A percentile compares a stretch with the other conserved stretches of the same genome.
phyloP scores from a whole-genome alignment of 35 echinoderm and acorn worm genomes.

The Amphiura filiformis region DNA sequence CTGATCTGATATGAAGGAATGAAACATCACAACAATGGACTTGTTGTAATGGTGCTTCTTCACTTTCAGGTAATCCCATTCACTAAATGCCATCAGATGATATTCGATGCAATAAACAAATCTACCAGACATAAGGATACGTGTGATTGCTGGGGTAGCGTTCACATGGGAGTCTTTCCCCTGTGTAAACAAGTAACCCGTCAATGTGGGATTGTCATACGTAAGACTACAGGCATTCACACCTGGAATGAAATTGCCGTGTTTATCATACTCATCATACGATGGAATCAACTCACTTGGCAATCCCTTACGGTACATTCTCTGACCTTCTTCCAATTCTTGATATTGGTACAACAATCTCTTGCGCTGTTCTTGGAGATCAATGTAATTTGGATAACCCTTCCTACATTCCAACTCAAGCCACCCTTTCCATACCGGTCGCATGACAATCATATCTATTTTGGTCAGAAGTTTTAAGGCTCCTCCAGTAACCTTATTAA shows the following conservation, averaged over 20 bases:
- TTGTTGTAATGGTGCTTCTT: not conserved
- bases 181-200: not conserved
- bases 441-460: not conserved
- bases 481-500: conserved; percentile 12
- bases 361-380: conserved; percentile 8
- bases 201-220: conserved; percentile 43
- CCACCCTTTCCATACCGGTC: conserved; percentile 47
- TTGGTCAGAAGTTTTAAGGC: not conserved
- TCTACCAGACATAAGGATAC: no score
- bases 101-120: not conserved
- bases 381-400: not conserved
- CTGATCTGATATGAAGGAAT: conserved; percentile 2
- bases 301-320: not conserved
- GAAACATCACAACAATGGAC: conserved; percentile 35
- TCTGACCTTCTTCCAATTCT: not conserved
- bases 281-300: not conserved
- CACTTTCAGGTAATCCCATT: conserved; percentile 28
- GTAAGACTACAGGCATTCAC: not conserved
- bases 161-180: not conserved
- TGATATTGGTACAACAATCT: not conserved
- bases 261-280: not conserved
- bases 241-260: not conserved
- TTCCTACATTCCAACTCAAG: not conserved
- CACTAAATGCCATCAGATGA: not conserved
- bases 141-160: not conserved